phyloP scores from a whole-genome alignment of 2,113 vertebrate species.

The Cichladusa arquata region DNA sequence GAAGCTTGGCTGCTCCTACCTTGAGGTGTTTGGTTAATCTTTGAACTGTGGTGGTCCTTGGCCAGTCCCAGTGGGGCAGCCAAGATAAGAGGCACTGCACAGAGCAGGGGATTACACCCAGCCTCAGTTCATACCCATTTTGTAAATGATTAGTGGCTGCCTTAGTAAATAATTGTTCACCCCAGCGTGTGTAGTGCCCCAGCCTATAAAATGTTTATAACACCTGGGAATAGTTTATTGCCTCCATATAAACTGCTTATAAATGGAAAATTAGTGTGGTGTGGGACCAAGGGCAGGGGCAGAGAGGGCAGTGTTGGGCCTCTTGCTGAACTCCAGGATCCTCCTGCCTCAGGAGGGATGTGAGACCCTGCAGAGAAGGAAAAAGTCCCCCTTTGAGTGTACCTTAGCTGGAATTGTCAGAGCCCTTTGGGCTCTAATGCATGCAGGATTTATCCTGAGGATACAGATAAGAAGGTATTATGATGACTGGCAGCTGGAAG shows the following conservation, averaged over 20 bases:
- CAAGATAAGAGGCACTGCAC: background rate
- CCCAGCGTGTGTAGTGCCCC: background rate
- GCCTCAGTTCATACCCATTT: background rate
- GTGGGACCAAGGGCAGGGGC: background rate
- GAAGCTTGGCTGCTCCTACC: background rate
- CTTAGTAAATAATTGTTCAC: conserved; percentile 31
- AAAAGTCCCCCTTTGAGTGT: background rate
- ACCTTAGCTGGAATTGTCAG: background rate
- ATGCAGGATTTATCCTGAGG: background rate
- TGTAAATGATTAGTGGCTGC: conserved; percentile 27
- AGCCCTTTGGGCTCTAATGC: background rate
- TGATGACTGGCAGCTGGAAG: background rate
- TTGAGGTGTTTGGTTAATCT: background rate
- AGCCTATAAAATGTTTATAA: conserved; percentile 14
- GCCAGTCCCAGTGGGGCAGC: background rate
- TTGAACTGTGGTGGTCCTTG: background rate
- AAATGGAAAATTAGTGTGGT: background rate
- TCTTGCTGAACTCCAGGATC: background rate
- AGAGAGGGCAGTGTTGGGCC: background rate
- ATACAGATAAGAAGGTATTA: background rate
- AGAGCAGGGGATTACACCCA: background rate
- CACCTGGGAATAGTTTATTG: conserved; percentile 15
- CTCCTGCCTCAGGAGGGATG: background rate
- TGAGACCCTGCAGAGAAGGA: background rate
- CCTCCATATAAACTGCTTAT: background rate